Percentiles rank a stretch among this genome's conserved stretches.
Conservation (phyloP, 2,113 vertebrate species). For the Steatornis caripensis region DNA sequence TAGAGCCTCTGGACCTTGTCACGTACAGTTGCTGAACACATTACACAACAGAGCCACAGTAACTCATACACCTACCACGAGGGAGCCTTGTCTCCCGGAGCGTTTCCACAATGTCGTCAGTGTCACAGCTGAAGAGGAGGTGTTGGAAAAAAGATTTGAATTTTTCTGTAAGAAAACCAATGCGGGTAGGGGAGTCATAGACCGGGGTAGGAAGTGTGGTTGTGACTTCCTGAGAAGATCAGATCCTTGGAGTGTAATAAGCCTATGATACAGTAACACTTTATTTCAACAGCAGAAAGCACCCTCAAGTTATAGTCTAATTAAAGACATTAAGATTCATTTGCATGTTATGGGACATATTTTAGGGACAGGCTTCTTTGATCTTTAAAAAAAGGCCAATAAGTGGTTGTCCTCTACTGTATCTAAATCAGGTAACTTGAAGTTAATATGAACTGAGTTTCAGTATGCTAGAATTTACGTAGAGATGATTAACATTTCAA, state of each 20-base stretch:
- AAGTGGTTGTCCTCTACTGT: background rate
- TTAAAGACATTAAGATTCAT: slow-evolving; percentile 30
- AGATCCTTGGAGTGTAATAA: background rate
- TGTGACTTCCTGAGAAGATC: background rate
- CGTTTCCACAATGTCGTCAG: background rate
- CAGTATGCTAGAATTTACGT: slow-evolving; percentile 33
- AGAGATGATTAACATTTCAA: slow-evolving; percentile 60
- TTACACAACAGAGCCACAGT: background rate
- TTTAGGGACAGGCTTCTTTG: slow-evolving; percentile 55
- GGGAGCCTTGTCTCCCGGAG: background rate
- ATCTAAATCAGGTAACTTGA: slow-evolving; percentile 42
- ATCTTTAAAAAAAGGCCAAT: slow-evolving; percentile 21
- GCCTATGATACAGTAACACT: background rate
- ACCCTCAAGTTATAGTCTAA: slow-evolving; percentile 42
- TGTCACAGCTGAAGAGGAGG: background rate
- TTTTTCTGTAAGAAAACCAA: background rate
- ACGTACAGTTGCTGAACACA: background rate
- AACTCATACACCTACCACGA: background rate
- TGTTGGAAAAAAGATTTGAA: background rate
- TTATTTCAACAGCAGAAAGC: slow-evolving; percentile 18
- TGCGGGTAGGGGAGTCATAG: background rate
- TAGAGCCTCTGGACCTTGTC: background rate
- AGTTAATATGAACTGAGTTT: slow-evolving; percentile 36
- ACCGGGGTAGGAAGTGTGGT: background rate
- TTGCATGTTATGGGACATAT: slow-evolving; percentile 15